Percentiles rank a stretch among this genome's conserved stretches.
phyloP scores from a whole-genome alignment of 2,888 invertebrate genomes.

The Stenodema calcarata region DNA sequence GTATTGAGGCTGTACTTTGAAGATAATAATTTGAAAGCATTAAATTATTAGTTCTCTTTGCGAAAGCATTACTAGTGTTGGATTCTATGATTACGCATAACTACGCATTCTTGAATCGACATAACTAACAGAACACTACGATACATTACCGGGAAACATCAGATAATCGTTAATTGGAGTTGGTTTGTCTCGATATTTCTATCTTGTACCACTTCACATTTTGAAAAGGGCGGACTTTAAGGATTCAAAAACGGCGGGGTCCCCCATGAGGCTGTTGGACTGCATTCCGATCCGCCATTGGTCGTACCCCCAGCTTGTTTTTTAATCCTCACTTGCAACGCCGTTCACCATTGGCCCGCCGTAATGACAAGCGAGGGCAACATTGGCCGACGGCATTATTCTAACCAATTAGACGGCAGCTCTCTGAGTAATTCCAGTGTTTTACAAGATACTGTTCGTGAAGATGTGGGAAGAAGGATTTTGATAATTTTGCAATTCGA shows the following conservation, averaged over 20 bases:
- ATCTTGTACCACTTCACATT: not conserved
- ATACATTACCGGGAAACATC: too few relatives aligned
- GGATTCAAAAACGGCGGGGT: slow-evolving; percentile 24
- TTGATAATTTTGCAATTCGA: slow-evolving; percentile 58
- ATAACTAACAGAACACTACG: too few relatives aligned
- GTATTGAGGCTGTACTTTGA: too few relatives aligned
- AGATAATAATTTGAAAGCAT: too few relatives aligned
- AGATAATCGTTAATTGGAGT: too few relatives aligned
- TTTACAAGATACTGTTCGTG: slow-evolving; percentile 59
- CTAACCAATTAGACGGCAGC: slow-evolving; percentile 64
- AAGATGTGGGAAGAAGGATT: slow-evolving; percentile 59
- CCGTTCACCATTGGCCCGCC: slow-evolving; percentile 61
- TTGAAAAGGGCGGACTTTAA: not conserved
- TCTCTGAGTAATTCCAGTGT: slow-evolving; percentile 59
- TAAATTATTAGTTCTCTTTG: too few relatives aligned
- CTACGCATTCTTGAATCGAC: too few relatives aligned
- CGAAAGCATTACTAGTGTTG: too few relatives aligned
- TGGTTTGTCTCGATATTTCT: too few relatives aligned
- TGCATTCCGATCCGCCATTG: slow-evolving; percentile 60
- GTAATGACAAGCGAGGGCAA: slow-evolving; percentile 63
- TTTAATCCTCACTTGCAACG: slow-evolving; percentile 59
- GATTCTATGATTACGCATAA: too few relatives aligned
- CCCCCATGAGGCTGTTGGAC: slow-evolving; percentile 18
- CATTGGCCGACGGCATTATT: slow-evolving; percentile 62
- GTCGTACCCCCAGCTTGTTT: slow-evolving; percentile 63